Base-by-base conservation (phyloP, 2,797 vertebrate genomes). In the Danio tinwini region DNA sequence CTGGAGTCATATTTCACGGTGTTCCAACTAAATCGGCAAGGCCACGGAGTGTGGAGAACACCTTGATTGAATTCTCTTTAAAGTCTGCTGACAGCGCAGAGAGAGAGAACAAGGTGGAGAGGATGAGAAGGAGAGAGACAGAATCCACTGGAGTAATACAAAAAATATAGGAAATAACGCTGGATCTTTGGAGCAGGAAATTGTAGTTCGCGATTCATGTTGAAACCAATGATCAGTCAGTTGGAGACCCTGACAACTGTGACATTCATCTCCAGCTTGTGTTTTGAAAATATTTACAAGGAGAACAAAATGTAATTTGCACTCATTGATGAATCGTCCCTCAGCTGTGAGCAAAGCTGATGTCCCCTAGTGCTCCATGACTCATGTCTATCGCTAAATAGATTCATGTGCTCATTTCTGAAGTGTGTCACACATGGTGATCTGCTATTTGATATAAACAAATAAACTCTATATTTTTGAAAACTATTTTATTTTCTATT, bases 221-320 rank as follows among this genome's bases (percentile, higher is more conserved):
- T 49, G 58, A 73, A 87, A 85, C 81, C 47, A 81, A 50, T 16
- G 63, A 82, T 70, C 59, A 59, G 81, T 78, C 58, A 19, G 58
- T 44, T 63, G 55, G 80, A 82, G 74, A 82, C 77, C 45, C 59
- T 44, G 53, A 16, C 47, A 81, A 78, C 37, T 64, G 56, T 62
- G 42, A 61, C 77, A 83, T 50, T 42, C 45, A 74, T 56, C 52
- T 71, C 77, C 19, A 12, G 59, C 1, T 12, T 16, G 39, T 84
- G 85, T 89, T 89, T 81, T 80, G 55, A 17, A 55, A 68, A 76
- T 76, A 83, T 81, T 85, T 69, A 75, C 70, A 39, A 56, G 78
- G 62, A 53, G 42, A 59, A 76, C 63, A 74, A 78, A 72, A 65
- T 65, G 50, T 80, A 63, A 82, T 74, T 80, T 82, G 45, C 65